Conservation (phyloP, 2,888 invertebrate species). For the Rotaria magnacalcarata region DNA sequence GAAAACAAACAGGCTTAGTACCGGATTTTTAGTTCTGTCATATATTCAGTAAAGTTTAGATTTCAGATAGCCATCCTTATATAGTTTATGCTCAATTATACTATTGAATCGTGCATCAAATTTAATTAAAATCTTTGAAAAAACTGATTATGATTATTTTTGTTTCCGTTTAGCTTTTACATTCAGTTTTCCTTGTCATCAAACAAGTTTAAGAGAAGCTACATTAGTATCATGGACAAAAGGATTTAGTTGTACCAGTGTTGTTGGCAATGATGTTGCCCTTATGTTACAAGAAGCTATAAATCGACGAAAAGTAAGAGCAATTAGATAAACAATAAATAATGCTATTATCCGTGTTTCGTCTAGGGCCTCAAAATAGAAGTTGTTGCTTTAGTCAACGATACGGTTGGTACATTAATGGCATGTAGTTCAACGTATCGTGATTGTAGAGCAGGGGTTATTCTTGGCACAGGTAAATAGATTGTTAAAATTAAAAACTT, state of each 20-base stretch:
- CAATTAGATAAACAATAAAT: background rate
- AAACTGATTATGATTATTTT: background rate
- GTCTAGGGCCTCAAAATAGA: conserved; percentile 76
- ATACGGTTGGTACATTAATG: conserved; percentile 94
- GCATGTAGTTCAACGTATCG: conserved; percentile 93
- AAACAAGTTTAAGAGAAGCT: conserved; percentile 79
- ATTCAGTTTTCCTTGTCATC: conserved; percentile 88
- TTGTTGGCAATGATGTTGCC: conserved; percentile 84
- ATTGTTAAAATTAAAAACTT: background rate
- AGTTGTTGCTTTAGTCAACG: conserved; percentile 87
- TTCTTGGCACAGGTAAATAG: conserved; percentile 78
- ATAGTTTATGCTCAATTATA: no score
- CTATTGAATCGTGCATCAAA: no score
- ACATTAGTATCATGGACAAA: conserved; percentile 89
- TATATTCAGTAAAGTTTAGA: no score
- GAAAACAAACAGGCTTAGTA: no score
- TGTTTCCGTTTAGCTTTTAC: conserved; percentile 76
- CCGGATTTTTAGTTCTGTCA: no score
- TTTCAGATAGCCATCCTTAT: no score
- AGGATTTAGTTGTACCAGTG: conserved; percentile 86
- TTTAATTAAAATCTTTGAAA: background rate
- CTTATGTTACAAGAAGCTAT: conserved; percentile 82
- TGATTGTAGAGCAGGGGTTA: conserved; percentile 84
- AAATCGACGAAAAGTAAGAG: conserved; percentile 53
- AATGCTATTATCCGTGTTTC: conserved; percentile 58